Percentiles rank a stretch among this genome's conserved stretches.
phyloP scores from a whole-genome alignment of 1,140 invertebrate species.

The Cydia fagiglandana region DNA sequence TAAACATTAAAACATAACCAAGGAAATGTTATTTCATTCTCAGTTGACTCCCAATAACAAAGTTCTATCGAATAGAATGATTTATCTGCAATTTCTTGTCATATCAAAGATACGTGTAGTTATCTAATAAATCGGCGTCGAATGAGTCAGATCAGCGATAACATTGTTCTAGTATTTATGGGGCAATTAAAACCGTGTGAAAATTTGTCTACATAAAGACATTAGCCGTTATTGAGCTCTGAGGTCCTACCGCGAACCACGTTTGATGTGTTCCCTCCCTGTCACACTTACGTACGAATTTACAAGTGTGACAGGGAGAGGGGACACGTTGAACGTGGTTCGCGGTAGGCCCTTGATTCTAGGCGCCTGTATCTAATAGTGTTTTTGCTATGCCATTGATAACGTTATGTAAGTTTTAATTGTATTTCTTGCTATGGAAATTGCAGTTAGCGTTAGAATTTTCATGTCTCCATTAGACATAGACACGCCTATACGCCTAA shows the following conservation, averaged over 20 bases:
- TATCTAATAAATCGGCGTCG: conserved; percentile 17
- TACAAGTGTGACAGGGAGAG: too few relatives aligned
- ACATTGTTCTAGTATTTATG: conserved; percentile 26
- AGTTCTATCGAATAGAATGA: not conserved
- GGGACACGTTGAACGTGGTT: too few relatives aligned
- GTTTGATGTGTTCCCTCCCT: too few relatives aligned
- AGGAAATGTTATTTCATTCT: not conserved
- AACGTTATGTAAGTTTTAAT: conserved; percentile 10
- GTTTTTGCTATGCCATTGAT: not conserved
- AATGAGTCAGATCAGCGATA: conserved; percentile 9
- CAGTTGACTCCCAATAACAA: not conserved
- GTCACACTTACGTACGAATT: too few relatives aligned
- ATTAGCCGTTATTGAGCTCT: conserved; percentile 22
- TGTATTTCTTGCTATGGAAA: not conserved
- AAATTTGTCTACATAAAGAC: conserved; percentile 19
- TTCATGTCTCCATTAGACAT: not conserved
- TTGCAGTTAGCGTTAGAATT: not conserved
- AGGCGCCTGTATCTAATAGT: not conserved
- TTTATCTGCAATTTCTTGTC: not conserved
- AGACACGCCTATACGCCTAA: too few relatives aligned
- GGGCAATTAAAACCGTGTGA: conserved; percentile 25
- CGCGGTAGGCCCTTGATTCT: too few relatives aligned
- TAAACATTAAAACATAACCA: not conserved
- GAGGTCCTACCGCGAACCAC: too few relatives aligned
- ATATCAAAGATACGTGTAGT: conserved; percentile 14